Base-by-base conservation (phyloP, 2,797 vertebrate species). In the Myotis pilosus region DNA sequence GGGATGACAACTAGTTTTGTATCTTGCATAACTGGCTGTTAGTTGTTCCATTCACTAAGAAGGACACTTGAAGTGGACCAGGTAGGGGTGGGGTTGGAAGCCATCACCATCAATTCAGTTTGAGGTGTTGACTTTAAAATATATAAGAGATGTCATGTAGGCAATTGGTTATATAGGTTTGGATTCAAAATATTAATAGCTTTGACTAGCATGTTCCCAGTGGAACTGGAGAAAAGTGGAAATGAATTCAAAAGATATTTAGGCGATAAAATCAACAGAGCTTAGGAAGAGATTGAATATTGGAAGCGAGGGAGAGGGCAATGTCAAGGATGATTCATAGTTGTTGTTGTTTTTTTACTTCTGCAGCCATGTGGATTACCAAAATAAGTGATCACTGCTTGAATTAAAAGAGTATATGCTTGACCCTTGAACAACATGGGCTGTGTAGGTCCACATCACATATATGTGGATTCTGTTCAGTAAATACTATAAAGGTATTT, bases 231-330 rank as follows among this genome's bases (percentile, higher is more conserved):
- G 36, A 79, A 89, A 84, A 83, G 19, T 80, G 53, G 41, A 83
- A 19, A 19, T 81, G 53, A 49, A 87, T 60, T 62, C 17, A 44
- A 85, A 94, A 74, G n/a, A 86, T 41, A 47, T 76, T 81, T 85
- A 82, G 17, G 79, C 69, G 3, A 10, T 38, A 82, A 33, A 64
- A 76, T 53, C 16, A 94, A 17, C 8, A 41, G 47, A 76, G 44
- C 19, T 87, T 74, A 68, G 49, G 94, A 89, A 62, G 75, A 28
- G 62, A 74, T 47, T 94, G 55, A 85, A 86, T 91, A 57, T 44
- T 79, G 36, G 28, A 38, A 66, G 88, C 53, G 17, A 87, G 5
- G 17, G 25, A 91, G 16, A 60, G 11, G 3, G 15, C 94, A 82
- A 19, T 62, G 38, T 71, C 17, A 89, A 72, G 22, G 30, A 47